Conservation (phyloP, 2,888 invertebrate genomes). For the Bibio marci region DNA sequence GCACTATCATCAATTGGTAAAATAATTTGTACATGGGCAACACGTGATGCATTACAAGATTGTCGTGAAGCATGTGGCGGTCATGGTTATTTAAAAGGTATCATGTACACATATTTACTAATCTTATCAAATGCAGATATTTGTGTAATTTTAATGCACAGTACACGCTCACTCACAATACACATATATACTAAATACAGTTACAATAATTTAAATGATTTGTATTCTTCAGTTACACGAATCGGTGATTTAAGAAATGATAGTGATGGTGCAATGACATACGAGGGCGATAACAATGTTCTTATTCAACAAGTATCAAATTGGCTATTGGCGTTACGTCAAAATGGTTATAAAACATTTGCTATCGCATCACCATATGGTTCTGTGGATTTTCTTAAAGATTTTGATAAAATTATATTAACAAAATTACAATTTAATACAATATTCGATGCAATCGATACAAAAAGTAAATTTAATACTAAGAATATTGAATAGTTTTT, state of each 20-base stretch:
- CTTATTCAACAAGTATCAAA: constrained; percentile 71
- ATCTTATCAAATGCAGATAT: too few species aligned
- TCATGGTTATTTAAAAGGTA: constrained; percentile 76
- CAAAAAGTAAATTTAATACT: constrained; percentile 18
- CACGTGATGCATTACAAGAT: constrained; percentile 77
- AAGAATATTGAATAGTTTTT: too few species aligned
- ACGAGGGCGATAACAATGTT: constrained; percentile 80
- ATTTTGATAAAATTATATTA: constrained; percentile 34
- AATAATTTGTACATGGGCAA: constrained; percentile 68
- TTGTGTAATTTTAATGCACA: too few species aligned
- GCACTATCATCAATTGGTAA: constrained; percentile 60
- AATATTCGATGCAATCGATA: constrained; percentile 16
- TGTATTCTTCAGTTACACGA: too few species aligned
- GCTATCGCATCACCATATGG: constrained; percentile 39
- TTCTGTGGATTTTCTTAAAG: constrained; percentile 42
- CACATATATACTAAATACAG: too few species aligned
- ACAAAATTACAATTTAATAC: constrained; percentile 28
- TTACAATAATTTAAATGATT: too few species aligned
- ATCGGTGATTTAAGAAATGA: constrained; percentile 54
- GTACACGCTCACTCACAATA: too few species aligned
- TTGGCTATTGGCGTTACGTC: constrained; percentile 53
- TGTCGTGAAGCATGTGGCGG: constrained; percentile 91
- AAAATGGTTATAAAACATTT: constrained; percentile 21
- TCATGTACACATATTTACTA: not conserved
- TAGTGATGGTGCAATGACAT: constrained; percentile 68